Evolutionary conservation across 1,140 invertebrate genomes (phyloP).

Genomic region (Hyles euphorbiae): DNA sequence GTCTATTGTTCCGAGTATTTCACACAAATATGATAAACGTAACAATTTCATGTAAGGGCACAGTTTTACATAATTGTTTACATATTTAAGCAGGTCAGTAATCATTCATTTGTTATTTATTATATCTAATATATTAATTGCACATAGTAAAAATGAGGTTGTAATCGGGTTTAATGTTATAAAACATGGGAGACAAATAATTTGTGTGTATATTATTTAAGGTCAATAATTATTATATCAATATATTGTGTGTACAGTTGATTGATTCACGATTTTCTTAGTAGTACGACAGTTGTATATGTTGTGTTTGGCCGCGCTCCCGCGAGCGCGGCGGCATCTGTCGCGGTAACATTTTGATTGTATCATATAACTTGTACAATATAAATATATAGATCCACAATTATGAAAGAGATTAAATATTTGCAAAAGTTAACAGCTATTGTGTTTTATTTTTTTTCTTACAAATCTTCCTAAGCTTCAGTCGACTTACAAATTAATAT

Average conservation of each 20-base stretch:
- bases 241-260: constrained; percentile 59
- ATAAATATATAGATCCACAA: constrained; percentile 77
- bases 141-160: constrained; percentile 72
- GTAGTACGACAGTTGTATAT: constrained; percentile 44
- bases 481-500: constrained; percentile 29
- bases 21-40: constrained; percentile 15
- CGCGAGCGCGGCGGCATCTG: constrained; percentile 36
- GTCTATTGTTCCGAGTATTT: constrained; percentile 8
- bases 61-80: constrained; percentile 37
- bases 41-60: constrained; percentile 34
- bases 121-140: constrained; percentile 35
- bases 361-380: constrained; percentile 77
- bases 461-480: constrained; percentile 26
- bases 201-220: constrained; percentile 72
- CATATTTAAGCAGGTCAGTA: constrained; percentile 24
- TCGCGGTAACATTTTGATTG: constrained; percentile 65
- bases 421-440: constrained; percentile 72
- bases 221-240: constrained; percentile 54
- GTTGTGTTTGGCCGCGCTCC: constrained; percentile 41
- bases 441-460: constrained; percentile 50
- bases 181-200: constrained; percentile 66
- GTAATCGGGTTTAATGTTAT: constrained; percentile 60
- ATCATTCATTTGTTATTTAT: constrained; percentile 31
- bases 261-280: constrained; percentile 45
- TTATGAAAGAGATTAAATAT: constrained; percentile 77